phyloP scores from a whole-genome alignment of 2,113 vertebrate genomes.

The Ptyas mucosa region DNA sequence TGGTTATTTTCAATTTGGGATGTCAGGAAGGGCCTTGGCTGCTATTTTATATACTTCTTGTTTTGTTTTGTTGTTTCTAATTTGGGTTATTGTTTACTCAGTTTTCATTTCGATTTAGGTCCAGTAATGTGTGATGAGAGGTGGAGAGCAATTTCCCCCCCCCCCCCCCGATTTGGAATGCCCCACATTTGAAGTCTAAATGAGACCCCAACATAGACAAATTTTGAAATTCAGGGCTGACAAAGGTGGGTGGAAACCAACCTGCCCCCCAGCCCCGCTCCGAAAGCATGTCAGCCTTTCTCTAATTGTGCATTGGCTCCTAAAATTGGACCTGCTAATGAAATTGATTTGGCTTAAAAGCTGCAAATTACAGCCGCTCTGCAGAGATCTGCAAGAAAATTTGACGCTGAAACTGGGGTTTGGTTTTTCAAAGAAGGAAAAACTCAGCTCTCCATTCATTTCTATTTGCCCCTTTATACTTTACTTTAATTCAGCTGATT shows the following conservation, averaged over 20 bases:
- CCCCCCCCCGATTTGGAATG: too few species aligned
- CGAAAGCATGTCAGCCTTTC: background rate
- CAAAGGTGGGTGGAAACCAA: background rate
- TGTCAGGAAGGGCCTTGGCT: background rate
- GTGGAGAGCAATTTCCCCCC: too few species aligned
- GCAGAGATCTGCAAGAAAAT: background rate
- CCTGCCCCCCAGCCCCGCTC: fast-evolving
- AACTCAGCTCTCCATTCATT: background rate
- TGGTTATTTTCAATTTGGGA: background rate
- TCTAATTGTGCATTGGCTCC: background rate
- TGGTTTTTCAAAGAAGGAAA: background rate
- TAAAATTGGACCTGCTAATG: background rate
- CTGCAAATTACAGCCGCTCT: background rate
- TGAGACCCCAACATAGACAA: background rate
- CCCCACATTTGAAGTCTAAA: background rate
- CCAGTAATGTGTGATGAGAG: background rate
- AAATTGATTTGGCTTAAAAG: background rate
- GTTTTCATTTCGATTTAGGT: background rate
- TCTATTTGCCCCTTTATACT: background rate
- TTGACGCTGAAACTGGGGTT: background rate
- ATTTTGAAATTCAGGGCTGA: background rate
- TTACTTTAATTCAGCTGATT: background rate
- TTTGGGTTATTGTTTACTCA: background rate
- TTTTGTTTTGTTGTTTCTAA: background rate
- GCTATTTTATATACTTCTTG: background rate